Evolutionary conservation across 2,888 invertebrate genomes (phyloP).

Genomic region (Abscondita cerata): DNA sequence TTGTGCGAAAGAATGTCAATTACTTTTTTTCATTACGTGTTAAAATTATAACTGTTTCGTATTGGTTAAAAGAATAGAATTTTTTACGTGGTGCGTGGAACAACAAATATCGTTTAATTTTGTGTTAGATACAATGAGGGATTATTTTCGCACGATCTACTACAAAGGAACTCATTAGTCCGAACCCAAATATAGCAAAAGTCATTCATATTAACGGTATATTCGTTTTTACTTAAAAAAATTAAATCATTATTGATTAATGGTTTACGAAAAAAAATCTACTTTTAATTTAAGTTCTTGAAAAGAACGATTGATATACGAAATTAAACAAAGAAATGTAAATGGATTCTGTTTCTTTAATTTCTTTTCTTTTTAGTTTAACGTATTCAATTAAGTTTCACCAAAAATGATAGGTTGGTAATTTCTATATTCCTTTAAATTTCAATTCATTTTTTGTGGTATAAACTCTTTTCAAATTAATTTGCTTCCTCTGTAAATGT

Average conservation of each 20-base stretch:
- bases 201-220: constrained; percentile 32
- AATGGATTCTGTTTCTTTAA: too few species aligned
- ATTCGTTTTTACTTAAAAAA: constrained; percentile 31
- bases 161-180: constrained; percentile 21
- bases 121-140: constrained; percentile 11
- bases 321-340: too few species aligned
- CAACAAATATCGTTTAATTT: constrained; percentile 7
- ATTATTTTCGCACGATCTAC: constrained; percentile 19
- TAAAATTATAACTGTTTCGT: constrained; percentile 10
- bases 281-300: constrained; percentile 31
- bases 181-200: constrained; percentile 26
- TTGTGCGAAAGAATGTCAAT: background rate
- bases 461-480: too few species aligned
- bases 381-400: too few species aligned
- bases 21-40: background rate
- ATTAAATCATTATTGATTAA: constrained; percentile 32
- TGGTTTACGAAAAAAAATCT: constrained; percentile 27
- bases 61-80: background rate
- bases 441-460: too few species aligned
- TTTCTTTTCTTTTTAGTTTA: too few species aligned
- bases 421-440: too few species aligned
- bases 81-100: background rate
- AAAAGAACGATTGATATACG: too few species aligned
- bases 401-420: too few species aligned
- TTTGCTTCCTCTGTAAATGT: too few species aligned